Conservation (phyloP, 1,140 invertebrate genomes). For the Chironomus striatipennis region DNA sequence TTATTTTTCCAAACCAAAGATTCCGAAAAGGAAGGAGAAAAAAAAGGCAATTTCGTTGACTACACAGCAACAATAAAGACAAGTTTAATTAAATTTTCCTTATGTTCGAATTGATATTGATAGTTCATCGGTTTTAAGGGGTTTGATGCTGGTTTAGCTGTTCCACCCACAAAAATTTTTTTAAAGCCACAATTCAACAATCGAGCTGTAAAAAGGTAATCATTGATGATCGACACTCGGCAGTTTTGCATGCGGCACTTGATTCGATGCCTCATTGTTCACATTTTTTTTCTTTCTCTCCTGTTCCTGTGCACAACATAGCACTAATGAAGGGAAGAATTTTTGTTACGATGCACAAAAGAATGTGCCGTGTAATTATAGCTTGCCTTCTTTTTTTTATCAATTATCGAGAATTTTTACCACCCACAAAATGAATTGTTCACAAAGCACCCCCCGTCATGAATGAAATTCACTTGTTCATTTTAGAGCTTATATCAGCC, state of each 20-base stretch:
- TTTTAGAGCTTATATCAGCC: neutral
- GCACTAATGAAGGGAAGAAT: neutral
- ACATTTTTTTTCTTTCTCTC: too few species aligned
- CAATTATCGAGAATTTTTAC: neutral
- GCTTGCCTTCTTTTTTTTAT: neutral
- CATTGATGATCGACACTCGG: too few species aligned
- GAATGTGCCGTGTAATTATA: neutral
- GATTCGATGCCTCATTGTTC: neutral
- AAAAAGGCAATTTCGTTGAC: too few species aligned
- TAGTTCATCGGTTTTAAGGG: too few species aligned
- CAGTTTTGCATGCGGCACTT: neutral
- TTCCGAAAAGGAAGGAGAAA: neutral
- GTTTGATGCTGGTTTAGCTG: too few species aligned
- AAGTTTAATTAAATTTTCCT: slow-evolving; percentile 10
- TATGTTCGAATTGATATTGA: neutral
- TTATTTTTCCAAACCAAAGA: slow-evolving; percentile 5
- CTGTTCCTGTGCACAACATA: neutral
- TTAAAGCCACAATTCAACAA: too few species aligned
- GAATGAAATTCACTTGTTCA: neutral
- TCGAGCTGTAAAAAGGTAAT: too few species aligned
- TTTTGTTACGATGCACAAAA: neutral
- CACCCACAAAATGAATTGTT: slow-evolving; percentile 3
- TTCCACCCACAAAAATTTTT: too few species aligned
- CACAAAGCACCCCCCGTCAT: neutral
- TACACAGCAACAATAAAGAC: too few species aligned